Base-by-base conservation (phyloP, 2,797 vertebrate species). In the Sebastes trivittatus region DNA sequence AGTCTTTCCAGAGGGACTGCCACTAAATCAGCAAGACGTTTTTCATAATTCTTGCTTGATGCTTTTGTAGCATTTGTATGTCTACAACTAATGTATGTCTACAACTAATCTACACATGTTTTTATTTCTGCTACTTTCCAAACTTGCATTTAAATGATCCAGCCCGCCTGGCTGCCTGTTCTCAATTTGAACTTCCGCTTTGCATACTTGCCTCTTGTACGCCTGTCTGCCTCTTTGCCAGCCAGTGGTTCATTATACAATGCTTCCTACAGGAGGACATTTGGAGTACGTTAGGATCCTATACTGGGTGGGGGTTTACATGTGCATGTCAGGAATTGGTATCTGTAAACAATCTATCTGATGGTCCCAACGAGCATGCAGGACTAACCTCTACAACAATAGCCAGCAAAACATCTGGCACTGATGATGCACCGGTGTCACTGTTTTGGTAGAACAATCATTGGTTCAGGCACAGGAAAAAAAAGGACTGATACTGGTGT, bases 331-430 rank as follows among this genome's bases (percentile, higher is more conserved):
- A 84, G 49, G 54, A 59, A 67, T 11, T 66, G 58, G 52, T 72
- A 73, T 82, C 55, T 62, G 65, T 69, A 80, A 83, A 79, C 77
- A 79, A 80, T 84, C 80, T 85, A 32, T 85, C 38, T 77, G 25
- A 76, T 54, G 60, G 46, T 66, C 66, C 67, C 71, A 52, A 49
- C 29, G 2, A 69, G 72, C 34, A 71, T 78, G 61, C 46, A 58
- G 66, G 9, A 70, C 59, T 42, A 75, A 75, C 68, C 79, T 79
- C 60, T 64, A 20, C 60, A 84, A 79, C 76, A 90, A 75, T 54
- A 67, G 23, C 6, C 11, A 79, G 38, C 66, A 29, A 82, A 88
- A 76, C 75, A 88, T 81, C 80, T 86, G 80, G 70, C 65, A 65
- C 25, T 36, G 11, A 56, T 56, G 60, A 87, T 78, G 72, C 20